phyloP scores from a whole-genome alignment of 1,140 invertebrate genomes.

The Vanessa atalanta region DNA sequence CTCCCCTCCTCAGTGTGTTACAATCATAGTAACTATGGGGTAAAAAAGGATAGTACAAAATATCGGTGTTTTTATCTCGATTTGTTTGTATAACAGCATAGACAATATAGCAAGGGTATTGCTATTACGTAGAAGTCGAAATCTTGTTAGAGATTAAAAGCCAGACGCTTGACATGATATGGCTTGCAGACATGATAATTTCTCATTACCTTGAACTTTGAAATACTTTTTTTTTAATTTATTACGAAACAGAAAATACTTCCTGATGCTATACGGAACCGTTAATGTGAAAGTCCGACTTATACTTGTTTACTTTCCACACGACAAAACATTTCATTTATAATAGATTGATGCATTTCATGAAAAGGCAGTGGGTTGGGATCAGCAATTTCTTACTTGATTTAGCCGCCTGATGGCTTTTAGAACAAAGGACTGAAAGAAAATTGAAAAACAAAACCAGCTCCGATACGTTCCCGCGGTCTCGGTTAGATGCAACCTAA shows the following conservation, averaged over 20 bases:
- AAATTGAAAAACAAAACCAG: constrained; percentile 56
- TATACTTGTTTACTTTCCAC: constrained; percentile 5
- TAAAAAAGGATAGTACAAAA: too few relatives aligned
- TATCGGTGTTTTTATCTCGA: too few relatives aligned
- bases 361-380: constrained; percentile 36
- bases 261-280: not conserved
- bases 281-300: not conserved
- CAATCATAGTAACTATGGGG: too few relatives aligned
- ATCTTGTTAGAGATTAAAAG: too few relatives aligned
- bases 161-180: too few relatives aligned
- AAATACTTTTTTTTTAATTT: too few relatives aligned
- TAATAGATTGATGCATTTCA: constrained; percentile 32
- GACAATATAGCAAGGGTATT: too few relatives aligned
- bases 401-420: constrained; percentile 69
- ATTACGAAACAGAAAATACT: not conserved
- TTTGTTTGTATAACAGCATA: too few relatives aligned
- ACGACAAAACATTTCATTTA: constrained; percentile 53
- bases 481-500: constrained; percentile 16
- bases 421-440: constrained; percentile 59
- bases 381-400: constrained; percentile 77
- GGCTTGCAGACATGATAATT: too few relatives aligned
- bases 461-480: constrained; percentile 20
- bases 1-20: too few relatives aligned
- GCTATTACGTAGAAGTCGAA: too few relatives aligned
- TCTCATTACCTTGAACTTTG: too few relatives aligned